Conservation (phyloP, 2,113 vertebrate genomes). For the Ibidorhyncha struthersii region DNA sequence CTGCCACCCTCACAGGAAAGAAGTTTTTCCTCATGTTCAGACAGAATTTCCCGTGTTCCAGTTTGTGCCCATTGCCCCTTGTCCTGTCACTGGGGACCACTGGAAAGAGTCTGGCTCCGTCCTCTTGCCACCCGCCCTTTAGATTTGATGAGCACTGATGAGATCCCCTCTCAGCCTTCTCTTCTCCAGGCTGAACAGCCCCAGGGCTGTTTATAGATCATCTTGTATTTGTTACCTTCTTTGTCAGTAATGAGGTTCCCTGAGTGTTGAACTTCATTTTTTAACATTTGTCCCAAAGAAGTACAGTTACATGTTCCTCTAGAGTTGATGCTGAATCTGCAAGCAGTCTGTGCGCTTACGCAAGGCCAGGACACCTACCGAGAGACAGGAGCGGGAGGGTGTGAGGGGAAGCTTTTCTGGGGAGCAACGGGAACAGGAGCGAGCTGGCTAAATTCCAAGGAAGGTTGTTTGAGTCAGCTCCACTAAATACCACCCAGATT, state of each 20-base stretch:
- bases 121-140: not conserved
- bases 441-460: not conserved
- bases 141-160: not conserved
- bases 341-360: not conserved
- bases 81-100: not conserved
- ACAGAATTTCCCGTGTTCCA: not conserved
- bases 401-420: not conserved
- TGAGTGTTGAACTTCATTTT: not conserved
- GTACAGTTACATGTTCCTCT: not conserved
- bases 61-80: not conserved
- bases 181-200: not conserved
- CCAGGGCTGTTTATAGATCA: not conserved
- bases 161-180: not conserved
- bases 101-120: not conserved
- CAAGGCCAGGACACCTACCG: not conserved
- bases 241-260: not conserved
- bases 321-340: not conserved
- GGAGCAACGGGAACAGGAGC: not conserved
- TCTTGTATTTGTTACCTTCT: not conserved
- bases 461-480: not conserved
- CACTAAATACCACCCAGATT: not conserved
- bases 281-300: not conserved
- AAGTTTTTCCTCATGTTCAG: not conserved
- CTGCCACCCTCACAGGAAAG: not conserved
- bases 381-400: accelerated